A percentile compares a stretch with the other conserved stretches of the same genome.
Evolutionary conservation across 2,113 vertebrate genomes (phyloP).

Genomic region (Nyctereutes procyonoides): DNA sequence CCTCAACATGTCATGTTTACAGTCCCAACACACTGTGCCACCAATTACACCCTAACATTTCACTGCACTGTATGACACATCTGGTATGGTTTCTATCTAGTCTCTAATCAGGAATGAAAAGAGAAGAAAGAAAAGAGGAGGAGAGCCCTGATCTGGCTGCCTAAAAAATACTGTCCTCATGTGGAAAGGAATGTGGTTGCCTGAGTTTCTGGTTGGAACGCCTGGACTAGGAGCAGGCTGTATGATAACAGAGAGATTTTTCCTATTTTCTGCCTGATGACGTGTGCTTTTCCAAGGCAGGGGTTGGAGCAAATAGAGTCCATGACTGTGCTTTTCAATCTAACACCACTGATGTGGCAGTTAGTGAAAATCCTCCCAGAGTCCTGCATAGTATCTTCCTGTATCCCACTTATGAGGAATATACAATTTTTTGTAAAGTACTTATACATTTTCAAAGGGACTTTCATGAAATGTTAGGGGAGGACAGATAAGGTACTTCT

Average conservation of each 20-base stretch:
- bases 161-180: background rate
- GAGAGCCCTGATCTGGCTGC: background rate
- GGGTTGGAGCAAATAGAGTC: background rate
- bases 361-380: background rate
- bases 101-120: background rate
- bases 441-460: background rate
- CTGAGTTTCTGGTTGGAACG: background rate
- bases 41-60: background rate
- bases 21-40: background rate
- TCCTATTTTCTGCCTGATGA: background rate
- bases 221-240: conserved; percentile 23
- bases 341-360: background rate
- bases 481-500: background rate
- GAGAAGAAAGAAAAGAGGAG: background rate
- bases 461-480: background rate
- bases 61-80: background rate
- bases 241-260: background rate
- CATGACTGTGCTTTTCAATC: background rate
- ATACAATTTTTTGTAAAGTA: background rate
- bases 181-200: background rate
- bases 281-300: background rate
- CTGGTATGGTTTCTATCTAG: background rate
- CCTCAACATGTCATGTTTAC: background rate
- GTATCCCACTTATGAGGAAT: background rate
- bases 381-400: background rate